Base-by-base conservation (phyloP, 2,797 vertebrate species). In the Serranus cabrilla region DNA sequence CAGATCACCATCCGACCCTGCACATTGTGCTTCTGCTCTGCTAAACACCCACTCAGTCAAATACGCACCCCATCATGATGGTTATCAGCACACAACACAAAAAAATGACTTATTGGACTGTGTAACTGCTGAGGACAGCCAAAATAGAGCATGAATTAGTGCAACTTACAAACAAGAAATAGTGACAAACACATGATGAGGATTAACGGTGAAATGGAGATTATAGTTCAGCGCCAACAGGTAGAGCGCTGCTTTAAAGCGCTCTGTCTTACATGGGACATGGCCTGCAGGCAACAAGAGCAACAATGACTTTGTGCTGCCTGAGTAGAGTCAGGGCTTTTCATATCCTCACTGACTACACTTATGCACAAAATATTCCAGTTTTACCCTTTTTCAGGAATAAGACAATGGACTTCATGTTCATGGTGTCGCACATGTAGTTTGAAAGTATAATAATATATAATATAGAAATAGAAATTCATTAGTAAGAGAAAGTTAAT, bases 21-120 rank as follows among this genome's bases (percentile, higher is more conserved):
- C 51, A 34, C 47, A 45, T 64, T 82, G 76, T 82, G 65, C 59
- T 62, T 85, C 56, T 82, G 71, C 80, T 78, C 66, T 23, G 55
- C 21, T 31, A 74, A 74, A 59, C 63, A 69, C 61, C 55, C 55
- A 81, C 39, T 76, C 68, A 71, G 65, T 71, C 70, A 71, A 57
- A 75, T 17, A 57, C 2, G 11, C 50, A 31, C 9, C 58, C 8
- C 51, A 42, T 64, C 49, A 39, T 10, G 55, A 74, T 34, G 11
- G 12, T 56, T 61, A 49, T 79, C 31, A 18, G 61, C 42, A 51
- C 23, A 11, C 70, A 59, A 37, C 69, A 72, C 49, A 62, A 47
- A 54, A 54, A 71, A 56, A 64, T 2, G 13, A 76, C 60, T 71
- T 56, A 77, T 1, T 52, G 46, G 46, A 23, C 50, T 43, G 69